Percentiles rank a stretch among this genome's conserved stretches.
Evolutionary conservation across 2,888 invertebrate genomes (phyloP).

Genomic region (Thumatha senex): DNA sequence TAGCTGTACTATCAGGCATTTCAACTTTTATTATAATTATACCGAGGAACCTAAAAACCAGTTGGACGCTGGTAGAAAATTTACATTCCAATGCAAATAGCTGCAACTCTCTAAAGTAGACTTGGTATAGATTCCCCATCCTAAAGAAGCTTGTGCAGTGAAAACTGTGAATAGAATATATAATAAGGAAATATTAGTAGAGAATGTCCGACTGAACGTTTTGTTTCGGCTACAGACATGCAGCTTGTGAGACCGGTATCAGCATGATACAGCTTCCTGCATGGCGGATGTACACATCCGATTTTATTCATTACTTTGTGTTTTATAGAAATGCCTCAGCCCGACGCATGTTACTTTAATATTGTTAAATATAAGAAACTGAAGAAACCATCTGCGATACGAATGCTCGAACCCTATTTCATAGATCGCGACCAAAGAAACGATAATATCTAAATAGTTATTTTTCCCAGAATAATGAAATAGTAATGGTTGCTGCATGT

Average conservation of each 20-base stretch:
- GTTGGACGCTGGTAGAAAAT: slow-evolving; percentile 19
- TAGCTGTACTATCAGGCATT: slow-evolving; percentile 21
- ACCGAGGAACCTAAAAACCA: slow-evolving; percentile 9
- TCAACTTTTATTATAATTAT: slow-evolving; percentile 2
- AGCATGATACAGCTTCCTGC: slow-evolving; percentile 82
- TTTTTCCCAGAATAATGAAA: slow-evolving; percentile 46
- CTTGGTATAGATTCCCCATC: slow-evolving; percentile 25
- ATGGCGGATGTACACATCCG: slow-evolving; percentile 78
- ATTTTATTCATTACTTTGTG: slow-evolving; percentile 75
- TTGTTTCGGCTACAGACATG: slow-evolving; percentile 50
- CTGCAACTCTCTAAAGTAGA: slow-evolving; percentile 26
- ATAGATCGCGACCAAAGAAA: slow-evolving; percentile 54
- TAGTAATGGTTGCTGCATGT: slow-evolving; percentile 78
- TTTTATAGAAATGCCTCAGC: slow-evolving; percentile 80
- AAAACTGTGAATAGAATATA: slow-evolving; percentile 19
- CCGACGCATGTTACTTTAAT: slow-evolving; percentile 78
- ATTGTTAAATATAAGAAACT: slow-evolving; percentile 50
- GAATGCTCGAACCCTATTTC: slow-evolving; percentile 52
- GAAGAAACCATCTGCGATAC: slow-evolving; percentile 46
- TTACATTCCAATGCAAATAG: slow-evolving; percentile 16
- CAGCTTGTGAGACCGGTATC: slow-evolving; percentile 67
- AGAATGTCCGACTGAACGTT: slow-evolving; percentile 30
- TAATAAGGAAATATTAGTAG: slow-evolving; percentile 31
- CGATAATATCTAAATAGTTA: too few species aligned
- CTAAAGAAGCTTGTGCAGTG: slow-evolving; percentile 37